Evolutionary conservation across 1,140 invertebrate species (phyloP).

Genomic region (Plectrocnemia conspersa): DNA sequence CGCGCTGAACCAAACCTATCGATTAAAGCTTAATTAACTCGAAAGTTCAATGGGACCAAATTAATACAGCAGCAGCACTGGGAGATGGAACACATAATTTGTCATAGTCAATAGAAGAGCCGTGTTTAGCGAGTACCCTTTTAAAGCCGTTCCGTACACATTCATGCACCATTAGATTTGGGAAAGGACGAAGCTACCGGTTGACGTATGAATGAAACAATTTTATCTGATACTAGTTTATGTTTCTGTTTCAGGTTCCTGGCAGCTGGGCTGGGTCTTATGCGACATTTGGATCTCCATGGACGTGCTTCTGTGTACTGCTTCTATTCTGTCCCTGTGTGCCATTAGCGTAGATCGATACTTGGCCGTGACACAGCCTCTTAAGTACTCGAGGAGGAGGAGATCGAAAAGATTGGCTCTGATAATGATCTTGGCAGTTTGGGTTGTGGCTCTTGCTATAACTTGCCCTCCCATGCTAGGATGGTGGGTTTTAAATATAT

Average conservation of each 20-base stretch:
- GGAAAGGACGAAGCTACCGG: too few relatives aligned
- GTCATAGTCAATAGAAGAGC: too few relatives aligned
- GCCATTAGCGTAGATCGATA: conserved; percentile 84
- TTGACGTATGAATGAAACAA: too few relatives aligned
- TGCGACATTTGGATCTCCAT: conserved; percentile 89
- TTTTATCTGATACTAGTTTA: not conserved
- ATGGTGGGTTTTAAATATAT: conserved; percentile 54
- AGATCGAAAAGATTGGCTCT: conserved; percentile 73
- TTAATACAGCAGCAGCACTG: too few relatives aligned
- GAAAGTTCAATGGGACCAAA: too few relatives aligned
- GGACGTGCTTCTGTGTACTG: conserved; percentile 89
- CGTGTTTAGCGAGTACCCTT: too few relatives aligned
- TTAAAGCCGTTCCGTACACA: too few relatives aligned
- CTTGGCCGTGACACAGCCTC: conserved; percentile 77
- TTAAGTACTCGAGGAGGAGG: conserved; percentile 73
- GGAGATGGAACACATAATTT: too few relatives aligned
- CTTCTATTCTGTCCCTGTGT: conserved; percentile 73
- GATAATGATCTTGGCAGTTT: conserved; percentile 76
- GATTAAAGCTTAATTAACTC: too few relatives aligned
- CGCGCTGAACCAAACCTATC: too few relatives aligned
- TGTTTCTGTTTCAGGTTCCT: conserved; percentile 54
- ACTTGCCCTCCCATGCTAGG: conserved; percentile 80
- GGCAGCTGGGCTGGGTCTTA: conserved; percentile 72
- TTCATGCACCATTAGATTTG: too few relatives aligned
- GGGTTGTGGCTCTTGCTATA: conserved; percentile 74